phyloP scores from a whole-genome alignment of 2,888 invertebrate species.

The Cataglyphis livida region DNA sequence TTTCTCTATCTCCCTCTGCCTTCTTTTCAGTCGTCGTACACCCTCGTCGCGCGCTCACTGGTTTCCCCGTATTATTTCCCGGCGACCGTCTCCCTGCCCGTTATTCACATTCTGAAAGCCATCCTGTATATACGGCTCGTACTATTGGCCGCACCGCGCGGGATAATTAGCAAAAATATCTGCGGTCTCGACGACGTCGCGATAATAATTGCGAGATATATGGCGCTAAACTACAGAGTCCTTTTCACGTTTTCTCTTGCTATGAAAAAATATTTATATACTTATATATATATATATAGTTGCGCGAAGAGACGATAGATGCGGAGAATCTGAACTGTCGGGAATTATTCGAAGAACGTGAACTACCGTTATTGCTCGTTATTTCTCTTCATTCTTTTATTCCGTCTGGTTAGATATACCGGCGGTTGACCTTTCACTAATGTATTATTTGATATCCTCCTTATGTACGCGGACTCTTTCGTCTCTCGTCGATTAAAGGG shows the following conservation, averaged over 20 bases:
- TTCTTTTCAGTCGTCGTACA: constrained; percentile 24
- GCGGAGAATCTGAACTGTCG: constrained; percentile 64
- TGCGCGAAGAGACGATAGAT: constrained; percentile 13
- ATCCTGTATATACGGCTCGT: constrained; percentile 56
- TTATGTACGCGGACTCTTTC: constrained; percentile 1
- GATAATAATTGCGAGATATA: constrained; percentile 67
- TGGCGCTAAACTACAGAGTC: neutral
- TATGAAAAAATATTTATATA: constrained; percentile 62
- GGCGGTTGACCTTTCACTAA: constrained; percentile 36
- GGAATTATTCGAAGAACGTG: constrained; percentile 61
- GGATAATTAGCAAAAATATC: constrained; percentile 77
- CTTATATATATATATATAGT: constrained; percentile 47
- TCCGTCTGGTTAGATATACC: constrained; percentile 36
- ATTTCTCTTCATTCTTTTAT: constrained; percentile 41
- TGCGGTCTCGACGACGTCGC: constrained; percentile 63
- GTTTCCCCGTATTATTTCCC: constrained; percentile 73
- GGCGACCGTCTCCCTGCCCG: constrained; percentile 41
- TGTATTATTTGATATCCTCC: constrained; percentile 26
- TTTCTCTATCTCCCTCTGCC: constrained; percentile 59
- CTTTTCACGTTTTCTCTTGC: constrained; percentile 39
- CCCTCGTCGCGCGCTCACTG: constrained; percentile 26
- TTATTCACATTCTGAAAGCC: constrained; percentile 71
- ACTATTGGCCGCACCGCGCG: constrained; percentile 49
- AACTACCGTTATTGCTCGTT: constrained; percentile 58
- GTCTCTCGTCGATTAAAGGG: neutral